Evolutionary conservation across 1,140 invertebrate genomes (phyloP), one percentile per base, ranked within the genome.

Genomic region (Oncopeltus fasciatus): DNA sequence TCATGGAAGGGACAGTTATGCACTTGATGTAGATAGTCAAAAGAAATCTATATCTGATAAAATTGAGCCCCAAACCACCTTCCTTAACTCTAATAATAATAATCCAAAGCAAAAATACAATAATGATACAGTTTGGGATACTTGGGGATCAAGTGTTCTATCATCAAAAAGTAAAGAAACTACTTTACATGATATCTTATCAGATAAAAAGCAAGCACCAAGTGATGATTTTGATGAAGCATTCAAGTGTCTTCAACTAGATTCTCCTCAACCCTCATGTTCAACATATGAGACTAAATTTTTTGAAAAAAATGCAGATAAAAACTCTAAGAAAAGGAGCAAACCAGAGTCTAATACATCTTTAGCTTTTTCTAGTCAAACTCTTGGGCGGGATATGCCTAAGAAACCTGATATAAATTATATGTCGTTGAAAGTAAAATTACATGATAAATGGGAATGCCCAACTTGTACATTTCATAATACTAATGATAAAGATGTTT

Each of bases 381-480:
- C 56, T 21, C 31, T 57, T 18, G 29, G 56, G 18, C 28, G 56
- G n/a, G 56, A 57, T 16, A 57, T n/a, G 26, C 18, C 28, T 20
- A 57, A 57, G 31, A 57, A 57, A 33, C 14, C 31, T 16, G 26
- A 46, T 18, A 31, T 46, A 3, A 46, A 47, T 27, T 46, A 60
- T 44, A 27, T 46, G 33, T 46, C 44, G 12, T 57, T 57, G 47
- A 58, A 59, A 18, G 28, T 63, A 38, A 64, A 33, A 26, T 59
- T 66, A 1, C 60, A 58, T 27, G 72, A 73, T 26, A 74, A 74
- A 62, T 89, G 87, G 87, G 76, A 82, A 59, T 89, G 87, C 69
- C 74, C 72, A 0, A 78, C 79, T 1, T 89, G 87, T 71, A 89
- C 87, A 1, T 89, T 76, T 72, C 69, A 84, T 2, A 90, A 90